Evolutionary conservation across 2,797 vertebrate genomes (phyloP).

Genomic region (Yasuhikotakia modesta): DNA sequence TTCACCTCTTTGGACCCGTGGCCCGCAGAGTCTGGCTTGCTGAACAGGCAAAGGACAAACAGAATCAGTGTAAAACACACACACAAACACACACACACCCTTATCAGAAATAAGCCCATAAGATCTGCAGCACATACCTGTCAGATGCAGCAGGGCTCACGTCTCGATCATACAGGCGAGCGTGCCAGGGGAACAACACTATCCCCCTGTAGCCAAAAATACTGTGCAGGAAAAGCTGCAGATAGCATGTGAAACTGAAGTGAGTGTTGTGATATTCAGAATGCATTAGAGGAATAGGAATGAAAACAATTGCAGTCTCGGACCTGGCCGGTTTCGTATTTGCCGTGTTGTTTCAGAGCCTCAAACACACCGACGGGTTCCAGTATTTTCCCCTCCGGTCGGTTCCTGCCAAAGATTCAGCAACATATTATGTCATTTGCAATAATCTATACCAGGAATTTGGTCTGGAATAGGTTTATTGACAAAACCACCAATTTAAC

Average conservation of each 20-base stretch:
- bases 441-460: neutral
- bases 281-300: no score
- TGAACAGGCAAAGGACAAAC: conserved; percentile 55
- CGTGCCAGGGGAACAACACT: conserved; percentile 96
- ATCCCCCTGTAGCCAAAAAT: conserved; percentile 97
- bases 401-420: conserved; percentile 78
- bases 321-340: conserved; percentile 98
- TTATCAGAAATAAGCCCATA: neutral
- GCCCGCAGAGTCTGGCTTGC: conserved; percentile 80
- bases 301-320: neutral
- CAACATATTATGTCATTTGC: neutral
- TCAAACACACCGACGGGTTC: conserved; percentile 96
- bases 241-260: conserved; percentile 22
- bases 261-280: no score
- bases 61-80: no score
- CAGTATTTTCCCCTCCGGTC: conserved; percentile 92
- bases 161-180: conserved; percentile 93
- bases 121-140: conserved; percentile 74
- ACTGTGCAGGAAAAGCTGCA: conserved; percentile 94
- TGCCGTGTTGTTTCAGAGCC: conserved; percentile 92
- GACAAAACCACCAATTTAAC: neutral
- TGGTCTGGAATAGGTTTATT: neutral
- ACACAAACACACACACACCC: no score
- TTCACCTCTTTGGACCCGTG: conserved; percentile 96
- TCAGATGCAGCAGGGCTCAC: conserved; percentile 87